Evolutionary conservation across 2,888 invertebrate species (phyloP).

Genomic region (Nephrocerus scutellatus): DNA sequence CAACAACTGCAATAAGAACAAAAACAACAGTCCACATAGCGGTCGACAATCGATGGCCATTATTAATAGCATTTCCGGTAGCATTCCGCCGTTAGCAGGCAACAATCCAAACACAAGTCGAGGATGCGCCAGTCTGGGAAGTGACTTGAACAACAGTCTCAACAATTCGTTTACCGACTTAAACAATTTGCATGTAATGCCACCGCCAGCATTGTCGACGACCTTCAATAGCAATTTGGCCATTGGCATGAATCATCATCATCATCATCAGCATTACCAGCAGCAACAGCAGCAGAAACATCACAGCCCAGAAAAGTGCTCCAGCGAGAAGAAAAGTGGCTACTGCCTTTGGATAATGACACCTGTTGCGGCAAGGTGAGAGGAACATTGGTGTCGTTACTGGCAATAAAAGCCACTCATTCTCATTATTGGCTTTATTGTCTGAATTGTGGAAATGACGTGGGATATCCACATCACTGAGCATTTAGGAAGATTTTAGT

Average conservation of each 20-base stretch:
- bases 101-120: no score
- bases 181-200: conserved; percentile 26
- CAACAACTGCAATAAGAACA: conserved; percentile 1
- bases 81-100: no score
- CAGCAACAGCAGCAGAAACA: conserved; percentile 20
- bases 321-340: conserved; percentile 19
- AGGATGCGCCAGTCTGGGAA: no score
- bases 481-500: no score
- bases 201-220: neutral
- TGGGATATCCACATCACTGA: no score
- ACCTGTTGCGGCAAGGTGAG: conserved; percentile 48
- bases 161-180: conserved; percentile 28
- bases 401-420: no score
- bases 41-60: conserved; percentile 21
- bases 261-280: conserved; percentile 13
- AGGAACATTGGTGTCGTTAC: no score
- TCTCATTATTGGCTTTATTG: no score
- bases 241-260: conserved; percentile 13
- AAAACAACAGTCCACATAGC: conserved; percentile 14
- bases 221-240: conserved; percentile 9
- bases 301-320: conserved; percentile 5
- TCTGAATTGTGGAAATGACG: no score
- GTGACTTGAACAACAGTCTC: conserved; percentile 33
- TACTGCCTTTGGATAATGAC: conserved; percentile 47
- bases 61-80: conserved; percentile 42